phyloP scores from a whole-genome alignment of 2,113 vertebrate species.

The Regulus satrapa region DNA sequence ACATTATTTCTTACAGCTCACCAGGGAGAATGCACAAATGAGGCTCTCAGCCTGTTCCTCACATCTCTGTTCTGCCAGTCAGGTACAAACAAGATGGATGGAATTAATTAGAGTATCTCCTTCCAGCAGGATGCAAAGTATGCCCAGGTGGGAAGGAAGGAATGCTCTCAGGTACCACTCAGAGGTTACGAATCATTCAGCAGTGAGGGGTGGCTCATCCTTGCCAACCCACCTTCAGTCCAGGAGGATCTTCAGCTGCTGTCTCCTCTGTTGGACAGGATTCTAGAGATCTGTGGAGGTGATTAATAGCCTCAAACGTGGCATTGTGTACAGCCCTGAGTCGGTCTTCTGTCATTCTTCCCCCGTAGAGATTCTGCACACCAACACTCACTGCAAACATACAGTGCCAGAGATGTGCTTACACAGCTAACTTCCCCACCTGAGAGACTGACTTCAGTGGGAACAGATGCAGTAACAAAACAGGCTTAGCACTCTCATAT shows the following conservation, averaged over 20 bases:
- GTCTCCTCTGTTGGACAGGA: slow-evolving; percentile 77
- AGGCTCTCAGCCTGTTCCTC: neutral
- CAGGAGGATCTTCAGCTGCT: slow-evolving; percentile 78
- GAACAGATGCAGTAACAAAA: neutral
- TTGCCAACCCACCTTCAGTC: slow-evolving; percentile 76
- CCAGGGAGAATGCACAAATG: neutral
- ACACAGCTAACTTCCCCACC: neutral
- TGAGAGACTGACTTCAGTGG: neutral
- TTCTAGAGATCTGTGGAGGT: slow-evolving; percentile 86
- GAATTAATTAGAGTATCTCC: neutral
- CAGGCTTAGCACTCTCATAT: neutral
- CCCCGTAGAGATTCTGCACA: slow-evolving; percentile 72
- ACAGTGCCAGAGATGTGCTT: neutral
- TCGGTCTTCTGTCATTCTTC: slow-evolving; percentile 72
- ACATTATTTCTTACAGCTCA: neutral
- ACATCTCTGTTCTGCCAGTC: neutral
- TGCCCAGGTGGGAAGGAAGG: neutral
- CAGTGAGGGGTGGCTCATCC: no score
- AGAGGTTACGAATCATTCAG: neutral
- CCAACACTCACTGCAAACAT: slow-evolving; percentile 48
- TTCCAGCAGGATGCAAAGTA: neutral
- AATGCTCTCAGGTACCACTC: neutral
- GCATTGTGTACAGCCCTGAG: slow-evolving; percentile 74
- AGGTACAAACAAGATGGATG: neutral
- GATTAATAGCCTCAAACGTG: slow-evolving; percentile 82